These are phyloP conservation scores for Poeciliopsis prolifica DNA, from an alignment of 2,113 vertebrate species.

Conservation along the genomic window DNA sequence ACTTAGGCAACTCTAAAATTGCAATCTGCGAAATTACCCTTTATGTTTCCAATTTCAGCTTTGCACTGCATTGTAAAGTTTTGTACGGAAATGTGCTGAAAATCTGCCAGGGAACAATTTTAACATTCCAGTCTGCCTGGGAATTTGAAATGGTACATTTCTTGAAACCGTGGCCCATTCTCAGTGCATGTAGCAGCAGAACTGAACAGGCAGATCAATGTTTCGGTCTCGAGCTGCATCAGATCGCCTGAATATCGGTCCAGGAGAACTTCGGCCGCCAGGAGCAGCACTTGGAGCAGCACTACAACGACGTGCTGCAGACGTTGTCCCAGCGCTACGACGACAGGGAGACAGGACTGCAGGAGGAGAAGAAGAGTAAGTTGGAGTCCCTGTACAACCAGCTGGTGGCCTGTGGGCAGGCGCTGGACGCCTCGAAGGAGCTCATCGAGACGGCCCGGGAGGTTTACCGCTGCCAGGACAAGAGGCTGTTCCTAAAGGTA, in stretches of 20 bases:
- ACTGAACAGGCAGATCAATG: not conserved
- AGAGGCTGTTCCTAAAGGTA: constrained; percentile 89
- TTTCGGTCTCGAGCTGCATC: not conserved
- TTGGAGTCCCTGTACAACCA: constrained; percentile 90
- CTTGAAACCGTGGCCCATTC: no score
- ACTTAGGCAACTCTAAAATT: no score
- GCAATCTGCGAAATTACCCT: no score
- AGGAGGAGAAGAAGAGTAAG: constrained; percentile 89
- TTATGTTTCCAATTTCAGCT: no score
- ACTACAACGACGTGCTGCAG: constrained; percentile 90
- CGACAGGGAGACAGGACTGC: constrained; percentile 82
- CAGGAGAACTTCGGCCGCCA: constrained; percentile 96
- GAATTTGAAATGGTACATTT: no score
- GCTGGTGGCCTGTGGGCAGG: constrained; percentile 87
- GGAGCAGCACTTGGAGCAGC: constrained; percentile 92
- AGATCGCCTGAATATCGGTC: constrained; percentile 15
- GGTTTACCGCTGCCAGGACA: constrained; percentile 83
- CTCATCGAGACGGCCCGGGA: constrained; percentile 88
- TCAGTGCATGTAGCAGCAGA: no score
- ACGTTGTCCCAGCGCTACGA: constrained; percentile 88
- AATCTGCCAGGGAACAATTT: no score
- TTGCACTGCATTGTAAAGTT: no score
- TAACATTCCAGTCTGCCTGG: no score
- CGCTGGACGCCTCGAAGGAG: constrained; percentile 87
- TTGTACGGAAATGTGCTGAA: no score